phyloP scores from a whole-genome alignment of 2,113 vertebrate species.

The Rhegmatorhina hoffmannsi region DNA sequence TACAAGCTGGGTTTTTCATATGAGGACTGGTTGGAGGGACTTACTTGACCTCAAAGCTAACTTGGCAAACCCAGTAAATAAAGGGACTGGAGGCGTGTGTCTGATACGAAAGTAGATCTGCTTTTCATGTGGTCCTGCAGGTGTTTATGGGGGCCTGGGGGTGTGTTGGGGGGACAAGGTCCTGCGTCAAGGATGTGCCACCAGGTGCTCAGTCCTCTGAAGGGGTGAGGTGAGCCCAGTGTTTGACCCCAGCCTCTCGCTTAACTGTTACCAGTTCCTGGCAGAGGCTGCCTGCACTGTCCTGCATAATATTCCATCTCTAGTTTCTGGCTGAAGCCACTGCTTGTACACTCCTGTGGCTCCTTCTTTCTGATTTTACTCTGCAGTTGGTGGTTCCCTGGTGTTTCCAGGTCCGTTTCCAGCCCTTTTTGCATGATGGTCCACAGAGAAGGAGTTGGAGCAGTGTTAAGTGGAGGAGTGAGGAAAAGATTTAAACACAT shows the following conservation, averaged over 20 bases:
- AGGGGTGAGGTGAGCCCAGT: background rate
- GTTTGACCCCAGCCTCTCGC: background rate
- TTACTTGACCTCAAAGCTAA: background rate
- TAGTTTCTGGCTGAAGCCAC: background rate
- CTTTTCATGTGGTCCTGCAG: background rate
- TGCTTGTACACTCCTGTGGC: background rate
- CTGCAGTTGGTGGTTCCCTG: background rate
- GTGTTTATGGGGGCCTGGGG: background rate
- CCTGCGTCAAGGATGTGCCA: fast-evolving
- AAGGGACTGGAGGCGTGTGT: background rate
- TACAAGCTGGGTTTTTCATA: background rate
- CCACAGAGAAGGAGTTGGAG: background rate
- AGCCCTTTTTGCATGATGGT: fast-evolving
- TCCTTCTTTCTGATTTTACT: background rate
- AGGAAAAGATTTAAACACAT: background rate
- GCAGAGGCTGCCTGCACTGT: background rate
- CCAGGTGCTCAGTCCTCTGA: background rate
- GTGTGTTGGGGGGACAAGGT: background rate
- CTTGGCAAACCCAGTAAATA: background rate
- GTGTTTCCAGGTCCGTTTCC: background rate
- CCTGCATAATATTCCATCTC: background rate
- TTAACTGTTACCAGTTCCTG: background rate
- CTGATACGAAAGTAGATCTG: background rate
- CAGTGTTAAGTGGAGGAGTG: background rate
- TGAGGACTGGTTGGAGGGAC: background rate